Evolutionary conservation across 2,113 vertebrate genomes (phyloP), one percentile per base, ranked within the genome.

Genomic region (Glaucomys volans): DNA sequence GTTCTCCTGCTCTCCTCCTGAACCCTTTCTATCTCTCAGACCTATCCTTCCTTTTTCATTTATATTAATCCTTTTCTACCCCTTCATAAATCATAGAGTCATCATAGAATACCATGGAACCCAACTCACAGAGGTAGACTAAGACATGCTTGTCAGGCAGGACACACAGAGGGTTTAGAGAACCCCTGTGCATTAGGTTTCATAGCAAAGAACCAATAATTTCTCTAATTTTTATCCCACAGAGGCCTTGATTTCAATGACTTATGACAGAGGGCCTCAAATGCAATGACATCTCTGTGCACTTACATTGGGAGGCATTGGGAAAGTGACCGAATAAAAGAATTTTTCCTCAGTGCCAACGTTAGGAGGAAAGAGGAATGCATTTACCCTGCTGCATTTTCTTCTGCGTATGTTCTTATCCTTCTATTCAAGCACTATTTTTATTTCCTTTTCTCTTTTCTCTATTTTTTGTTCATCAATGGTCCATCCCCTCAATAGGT

Each of bases 111-210:
- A 14, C 37, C 28, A 11, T 44, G 4, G 75, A 17, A 66, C 8
- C 24, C 47, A 40, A 32, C 8, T 4, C 0, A 28, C 1, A 0
- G 0, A 14, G 1, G 4, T 44, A 57, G 59, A 76, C 42, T 67
- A 67, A 74, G n/a, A 62, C 10, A 37, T 32, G 22, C 4, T 50
- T 44, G 9, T 44, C 4, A 82, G 72, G 17, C 47, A 26, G 69
- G 10, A 16, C 7, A 5, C 12, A 12, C 13, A 44, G 37, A 75
- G 6, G 40, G 9, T 9, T 62, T 87, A 87, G n/a, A 62, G 16
- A 47, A 35, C 28, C 74, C 44, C 44, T 47, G 44, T 47, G 44
- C 9, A 40, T 83, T 24, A 80, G 57, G 62, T 59, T 6, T 54
- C 24, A 37, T n/a, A 14, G 28, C 30, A 76, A 57, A 96, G 28